Percentiles rank a stretch among this genome's conserved stretches.
Evolutionary conservation across 2,113 vertebrate genomes (phyloP).

Genomic region (Cranoglanis bouderius): DNA sequence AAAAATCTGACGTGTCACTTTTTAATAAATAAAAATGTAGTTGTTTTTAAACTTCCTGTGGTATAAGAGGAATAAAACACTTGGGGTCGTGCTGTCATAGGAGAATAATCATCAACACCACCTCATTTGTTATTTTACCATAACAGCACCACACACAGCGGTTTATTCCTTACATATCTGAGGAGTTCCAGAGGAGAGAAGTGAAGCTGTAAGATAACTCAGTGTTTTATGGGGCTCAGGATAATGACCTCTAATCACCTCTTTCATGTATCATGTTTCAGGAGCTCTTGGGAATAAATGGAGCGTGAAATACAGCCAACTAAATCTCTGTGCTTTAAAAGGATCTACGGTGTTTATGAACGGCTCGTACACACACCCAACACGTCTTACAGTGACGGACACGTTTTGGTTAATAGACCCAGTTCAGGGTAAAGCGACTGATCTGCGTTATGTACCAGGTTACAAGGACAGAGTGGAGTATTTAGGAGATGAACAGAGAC

Average conservation of each 20-base stretch:
- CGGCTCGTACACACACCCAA: not conserved
- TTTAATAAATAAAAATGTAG: too few species aligned
- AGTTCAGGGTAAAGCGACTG: not conserved
- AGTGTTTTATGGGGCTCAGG: not conserved
- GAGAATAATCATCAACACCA: not conserved
- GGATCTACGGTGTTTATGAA: slow-evolving; percentile 40
- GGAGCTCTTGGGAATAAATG: slow-evolving; percentile 2
- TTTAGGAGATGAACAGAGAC: not conserved
- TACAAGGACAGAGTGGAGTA: slow-evolving; percentile 18
- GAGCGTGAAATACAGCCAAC: slow-evolving; percentile 21
- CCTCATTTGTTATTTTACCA: not conserved
- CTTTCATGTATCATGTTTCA: slow-evolving; percentile 36
- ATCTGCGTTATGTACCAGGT: not conserved
- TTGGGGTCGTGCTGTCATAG: not conserved
- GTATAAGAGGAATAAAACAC: not conserved
- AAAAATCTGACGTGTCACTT: too few species aligned
- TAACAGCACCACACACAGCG: not conserved
- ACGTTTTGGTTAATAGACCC: not conserved
- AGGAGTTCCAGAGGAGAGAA: not conserved
- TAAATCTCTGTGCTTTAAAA: slow-evolving; percentile 30
- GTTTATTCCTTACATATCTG: not conserved
- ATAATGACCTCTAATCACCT: slow-evolving; percentile 12
- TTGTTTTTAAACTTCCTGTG: not conserved
- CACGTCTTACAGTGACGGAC: rapidly evolving
- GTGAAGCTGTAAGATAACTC: slow-evolving; percentile 1